These are phyloP conservation scores for Amiota mariae DNA, from an alignment of 2,888 invertebrate genomes.

Conservation along the genomic window DNA sequence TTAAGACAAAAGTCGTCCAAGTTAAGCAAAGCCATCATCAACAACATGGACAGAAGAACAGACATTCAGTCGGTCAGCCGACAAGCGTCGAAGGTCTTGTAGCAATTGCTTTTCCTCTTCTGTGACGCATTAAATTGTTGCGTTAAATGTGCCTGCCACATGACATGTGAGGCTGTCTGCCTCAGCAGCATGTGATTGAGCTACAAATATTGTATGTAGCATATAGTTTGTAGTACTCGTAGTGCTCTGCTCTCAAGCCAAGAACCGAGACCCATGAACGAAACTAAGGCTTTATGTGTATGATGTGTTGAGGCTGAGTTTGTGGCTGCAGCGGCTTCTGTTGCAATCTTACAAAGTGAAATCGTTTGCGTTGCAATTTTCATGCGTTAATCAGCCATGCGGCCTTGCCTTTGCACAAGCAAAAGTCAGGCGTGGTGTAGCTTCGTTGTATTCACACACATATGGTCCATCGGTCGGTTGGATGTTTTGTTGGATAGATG, in stretches of 20 bases:
- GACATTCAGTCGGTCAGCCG: too few relatives aligned
- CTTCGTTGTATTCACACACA: background rate
- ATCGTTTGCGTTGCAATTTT: constrained; percentile 33
- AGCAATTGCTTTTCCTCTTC: constrained; percentile 36
- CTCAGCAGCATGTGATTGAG: background rate
- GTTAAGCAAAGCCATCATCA: constrained; percentile 4
- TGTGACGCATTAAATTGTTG: constrained; percentile 27
- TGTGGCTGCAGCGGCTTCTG: constrained; percentile 4
- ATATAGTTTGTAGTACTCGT: background rate
- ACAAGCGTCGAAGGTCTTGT: background rate
- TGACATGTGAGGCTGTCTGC: constrained; percentile 4
- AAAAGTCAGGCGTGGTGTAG: background rate
- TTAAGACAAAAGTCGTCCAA: constrained; percentile 15
- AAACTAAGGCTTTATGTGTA: background rate
- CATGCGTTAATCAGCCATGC: constrained; percentile 42
- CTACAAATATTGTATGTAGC: background rate
- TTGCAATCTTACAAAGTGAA: constrained; percentile 15
- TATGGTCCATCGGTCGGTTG: background rate
- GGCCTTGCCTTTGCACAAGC: background rate
- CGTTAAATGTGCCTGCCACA: constrained; percentile 22
- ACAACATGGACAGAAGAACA: background rate
- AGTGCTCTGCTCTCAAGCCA: background rate
- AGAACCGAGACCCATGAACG: background rate
- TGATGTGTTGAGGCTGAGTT: background rate
- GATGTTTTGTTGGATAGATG: too few relatives aligned